A percentile compares a stretch with the other conserved stretches of the same genome.
Evolutionary conservation across 2,888 invertebrate genomes (phyloP).

Genomic region (Cepaea hortensis): DNA sequence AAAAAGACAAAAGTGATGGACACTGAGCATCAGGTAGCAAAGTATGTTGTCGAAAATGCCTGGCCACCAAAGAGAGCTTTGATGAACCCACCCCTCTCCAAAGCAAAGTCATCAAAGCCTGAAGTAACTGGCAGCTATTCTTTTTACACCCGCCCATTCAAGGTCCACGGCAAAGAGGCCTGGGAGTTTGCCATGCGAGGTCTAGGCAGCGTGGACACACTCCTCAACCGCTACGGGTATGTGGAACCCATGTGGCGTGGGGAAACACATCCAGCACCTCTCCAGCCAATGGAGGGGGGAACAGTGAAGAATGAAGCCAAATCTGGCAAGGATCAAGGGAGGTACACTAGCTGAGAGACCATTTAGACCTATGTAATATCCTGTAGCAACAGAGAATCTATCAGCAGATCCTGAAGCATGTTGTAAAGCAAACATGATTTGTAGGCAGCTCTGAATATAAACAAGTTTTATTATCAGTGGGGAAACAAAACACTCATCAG

Average conservation of each 20-base stretch:
- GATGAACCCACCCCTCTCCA: slow-evolving; percentile 41
- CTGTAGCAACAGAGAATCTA: too few relatives aligned
- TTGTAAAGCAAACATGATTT: too few relatives aligned
- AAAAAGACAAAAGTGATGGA: not conserved
- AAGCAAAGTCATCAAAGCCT: not conserved
- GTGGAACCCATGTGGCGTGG: slow-evolving; percentile 29
- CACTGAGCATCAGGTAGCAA: slow-evolving; percentile 22
- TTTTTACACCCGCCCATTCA: slow-evolving; percentile 42
- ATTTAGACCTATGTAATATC: not conserved
- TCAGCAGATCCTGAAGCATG: too few relatives aligned
- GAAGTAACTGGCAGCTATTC: slow-evolving; percentile 32
- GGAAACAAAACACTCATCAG: too few relatives aligned
- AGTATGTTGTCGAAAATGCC: slow-evolving; percentile 12
- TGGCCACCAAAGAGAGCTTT: slow-evolving; percentile 15
- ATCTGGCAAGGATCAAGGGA: not conserved
- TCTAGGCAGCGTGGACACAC: slow-evolving; percentile 62
- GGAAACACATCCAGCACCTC: not conserved
- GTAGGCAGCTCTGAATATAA: too few relatives aligned
- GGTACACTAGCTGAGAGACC: not conserved
- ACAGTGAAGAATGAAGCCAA: not conserved
- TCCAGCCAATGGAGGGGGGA: not conserved
- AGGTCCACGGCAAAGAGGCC: slow-evolving; percentile 63
- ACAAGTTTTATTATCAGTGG: too few relatives aligned
- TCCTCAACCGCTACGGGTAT: slow-evolving; percentile 64
- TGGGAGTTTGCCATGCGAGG: slow-evolving; percentile 66